Conservation (phyloP, 2,113 vertebrate species). For the Oostethus manadensis region DNA sequence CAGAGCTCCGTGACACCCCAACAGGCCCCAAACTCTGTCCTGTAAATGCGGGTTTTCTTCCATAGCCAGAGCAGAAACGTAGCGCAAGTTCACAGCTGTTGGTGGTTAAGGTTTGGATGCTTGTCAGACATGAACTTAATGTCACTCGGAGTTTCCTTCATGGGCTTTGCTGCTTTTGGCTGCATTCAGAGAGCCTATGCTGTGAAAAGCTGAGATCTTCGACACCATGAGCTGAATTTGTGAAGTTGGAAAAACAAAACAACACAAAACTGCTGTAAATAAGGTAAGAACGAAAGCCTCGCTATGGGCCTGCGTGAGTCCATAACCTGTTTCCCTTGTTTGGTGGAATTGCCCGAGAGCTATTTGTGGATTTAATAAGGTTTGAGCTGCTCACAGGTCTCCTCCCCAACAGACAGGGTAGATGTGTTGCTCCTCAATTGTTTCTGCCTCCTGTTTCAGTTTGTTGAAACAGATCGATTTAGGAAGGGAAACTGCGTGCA, state of each 20-base stretch:
- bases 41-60: constrained; percentile 17
- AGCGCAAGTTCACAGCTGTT: constrained; percentile 11
- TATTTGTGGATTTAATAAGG: not conserved
- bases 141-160: constrained; percentile 2
- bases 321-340: constrained; percentile 42
- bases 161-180: not conserved
- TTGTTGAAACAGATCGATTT: not conserved
- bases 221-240: not conserved
- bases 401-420: not conserved
- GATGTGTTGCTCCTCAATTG: not conserved
- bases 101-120: constrained; percentile 2
- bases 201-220: not conserved
- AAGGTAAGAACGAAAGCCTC: not conserved
- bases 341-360: constrained; percentile 28
- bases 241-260: not conserved
- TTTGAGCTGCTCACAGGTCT: constrained; percentile 13
- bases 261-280: not conserved
- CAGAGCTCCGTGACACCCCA: not conserved
- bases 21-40: not conserved
- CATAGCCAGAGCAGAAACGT: constrained; percentile 10
- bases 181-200: not conserved
- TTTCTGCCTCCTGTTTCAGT: not conserved
- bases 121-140: constrained; percentile 7
- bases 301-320: not conserved
- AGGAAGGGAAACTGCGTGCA: not conserved